Evolutionary conservation across 1,140 invertebrate species (phyloP).

Genomic region (Ruditapes philippinarum): DNA sequence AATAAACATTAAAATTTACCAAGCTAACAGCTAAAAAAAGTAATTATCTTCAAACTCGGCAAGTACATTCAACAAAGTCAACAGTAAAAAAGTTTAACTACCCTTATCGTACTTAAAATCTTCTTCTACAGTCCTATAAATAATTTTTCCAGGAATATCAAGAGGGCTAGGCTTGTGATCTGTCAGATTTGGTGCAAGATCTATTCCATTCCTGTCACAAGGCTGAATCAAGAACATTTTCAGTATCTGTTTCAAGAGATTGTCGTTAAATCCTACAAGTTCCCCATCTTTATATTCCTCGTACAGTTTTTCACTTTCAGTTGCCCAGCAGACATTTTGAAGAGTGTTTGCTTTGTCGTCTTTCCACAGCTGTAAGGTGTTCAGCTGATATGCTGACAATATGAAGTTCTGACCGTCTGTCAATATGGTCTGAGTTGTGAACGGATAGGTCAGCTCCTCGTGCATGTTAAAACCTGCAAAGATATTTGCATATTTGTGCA

Average conservation of each 20-base stretch:
- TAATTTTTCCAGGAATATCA: neutral
- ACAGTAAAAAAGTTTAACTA: too few species aligned
- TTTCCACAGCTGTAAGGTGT: slow-evolving; percentile 91
- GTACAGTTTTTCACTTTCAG: slow-evolving; percentile 91
- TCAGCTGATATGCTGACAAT: slow-evolving; percentile 96
- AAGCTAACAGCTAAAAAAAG: too few species aligned
- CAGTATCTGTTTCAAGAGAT: slow-evolving; percentile 92
- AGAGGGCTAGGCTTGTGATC: neutral
- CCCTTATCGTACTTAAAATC: neutral
- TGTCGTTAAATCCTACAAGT: slow-evolving; percentile 92
- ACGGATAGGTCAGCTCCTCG: slow-evolving; percentile 95
- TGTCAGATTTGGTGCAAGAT: slow-evolving; percentile 90
- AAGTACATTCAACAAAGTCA: too few species aligned
- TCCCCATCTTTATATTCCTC: slow-evolving; percentile 91
- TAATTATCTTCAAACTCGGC: too few species aligned
- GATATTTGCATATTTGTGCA: too few species aligned
- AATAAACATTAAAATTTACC: too few species aligned
- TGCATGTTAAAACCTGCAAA: slow-evolving; percentile 93
- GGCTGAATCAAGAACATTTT: slow-evolving; percentile 93
- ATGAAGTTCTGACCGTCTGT: slow-evolving; percentile 94
- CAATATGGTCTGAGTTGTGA: slow-evolving; percentile 94
- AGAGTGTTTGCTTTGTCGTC: slow-evolving; percentile 90
- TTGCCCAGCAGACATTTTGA: slow-evolving; percentile 94
- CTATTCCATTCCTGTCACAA: slow-evolving; percentile 87
- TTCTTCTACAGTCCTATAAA: neutral